These are phyloP conservation scores for Ictalurus furcatus DNA, from an alignment of 2,113 vertebrate genomes.

Conservation along the genomic window DNA sequence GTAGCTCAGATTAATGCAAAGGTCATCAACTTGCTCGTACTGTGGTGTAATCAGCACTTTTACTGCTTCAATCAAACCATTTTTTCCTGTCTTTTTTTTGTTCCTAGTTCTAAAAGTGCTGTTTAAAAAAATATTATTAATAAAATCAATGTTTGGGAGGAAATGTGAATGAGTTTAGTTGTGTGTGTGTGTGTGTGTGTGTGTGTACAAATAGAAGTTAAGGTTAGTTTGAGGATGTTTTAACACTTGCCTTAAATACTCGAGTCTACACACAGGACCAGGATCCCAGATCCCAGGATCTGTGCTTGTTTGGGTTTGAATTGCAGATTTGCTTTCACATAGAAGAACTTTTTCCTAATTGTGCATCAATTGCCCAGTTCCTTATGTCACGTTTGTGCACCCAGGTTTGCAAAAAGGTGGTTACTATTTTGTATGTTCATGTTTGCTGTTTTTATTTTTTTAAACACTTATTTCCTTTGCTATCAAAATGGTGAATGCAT, in stretches of 20 bases:
- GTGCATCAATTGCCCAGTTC: background rate
- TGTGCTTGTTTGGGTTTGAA: background rate
- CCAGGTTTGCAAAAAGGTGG: background rate
- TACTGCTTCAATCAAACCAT: conserved; percentile 42
- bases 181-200: background rate
- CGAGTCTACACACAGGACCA: background rate
- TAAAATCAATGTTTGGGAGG: background rate
- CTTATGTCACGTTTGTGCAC: background rate
- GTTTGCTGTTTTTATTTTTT: background rate
- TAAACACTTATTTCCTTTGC: background rate
- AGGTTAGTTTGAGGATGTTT: background rate
- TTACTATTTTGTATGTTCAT: background rate
- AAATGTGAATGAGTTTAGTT: background rate
- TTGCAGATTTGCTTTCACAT: background rate
- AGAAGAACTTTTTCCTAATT: background rate
- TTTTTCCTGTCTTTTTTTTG: conserved; percentile 6
- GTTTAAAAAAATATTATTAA: background rate
- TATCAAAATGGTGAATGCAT: background rate
- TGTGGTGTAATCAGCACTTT: conserved; percentile 50
- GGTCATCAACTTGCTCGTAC: conserved; percentile 28
- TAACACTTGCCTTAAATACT: background rate
- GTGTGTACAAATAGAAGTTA: background rate
- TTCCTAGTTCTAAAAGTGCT: background rate
- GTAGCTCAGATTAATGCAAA: conserved; percentile 14
- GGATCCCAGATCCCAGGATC: background rate